phyloP scores from a whole-genome alignment of 2,113 vertebrate species.

The Oncorhynchus nerka region DNA sequence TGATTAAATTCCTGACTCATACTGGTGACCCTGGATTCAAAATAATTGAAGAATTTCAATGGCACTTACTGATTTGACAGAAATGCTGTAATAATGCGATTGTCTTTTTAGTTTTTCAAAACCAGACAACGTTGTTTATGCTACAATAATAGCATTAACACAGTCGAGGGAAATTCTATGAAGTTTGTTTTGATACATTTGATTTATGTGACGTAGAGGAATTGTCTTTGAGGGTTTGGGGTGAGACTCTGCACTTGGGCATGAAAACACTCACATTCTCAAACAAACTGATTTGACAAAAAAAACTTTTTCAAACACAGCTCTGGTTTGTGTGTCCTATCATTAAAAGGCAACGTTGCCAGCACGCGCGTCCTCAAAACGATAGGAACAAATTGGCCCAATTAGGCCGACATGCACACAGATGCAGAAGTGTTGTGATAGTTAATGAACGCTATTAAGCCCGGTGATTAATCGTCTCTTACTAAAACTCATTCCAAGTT shows the following conservation, averaged over 20 bases:
- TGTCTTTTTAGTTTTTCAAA: not conserved
- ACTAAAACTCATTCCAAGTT: conserved; percentile 35
- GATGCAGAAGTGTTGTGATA: conserved; percentile 67
- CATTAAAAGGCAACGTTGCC: conserved; percentile 58
- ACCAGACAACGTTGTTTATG: not conserved
- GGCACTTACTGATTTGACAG: no score
- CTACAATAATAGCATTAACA: no score
- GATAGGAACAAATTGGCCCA: conserved; percentile 71
- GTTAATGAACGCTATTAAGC: conserved; percentile 73
- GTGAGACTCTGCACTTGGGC: no score
- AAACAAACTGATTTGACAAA: not conserved
- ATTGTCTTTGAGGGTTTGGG: no score
- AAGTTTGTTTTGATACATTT: no score
- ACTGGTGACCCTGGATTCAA: no score
- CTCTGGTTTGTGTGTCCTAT: conserved; percentile 59
- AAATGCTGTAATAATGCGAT: no score
- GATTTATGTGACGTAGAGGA: no score
- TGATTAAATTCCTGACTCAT: no score
- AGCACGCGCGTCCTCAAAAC: conserved; percentile 48
- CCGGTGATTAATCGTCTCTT: conserved; percentile 62
- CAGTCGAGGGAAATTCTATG: no score
- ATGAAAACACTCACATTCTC: not conserved
- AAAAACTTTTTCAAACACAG: conserved; percentile 2
- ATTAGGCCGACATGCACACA: conserved; percentile 71
- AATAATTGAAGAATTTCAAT: no score